Evolutionary conservation across 2,113 vertebrate species (phyloP), one percentile per base, ranked within the genome.

Genomic region (Collichthys lucidus): DNA sequence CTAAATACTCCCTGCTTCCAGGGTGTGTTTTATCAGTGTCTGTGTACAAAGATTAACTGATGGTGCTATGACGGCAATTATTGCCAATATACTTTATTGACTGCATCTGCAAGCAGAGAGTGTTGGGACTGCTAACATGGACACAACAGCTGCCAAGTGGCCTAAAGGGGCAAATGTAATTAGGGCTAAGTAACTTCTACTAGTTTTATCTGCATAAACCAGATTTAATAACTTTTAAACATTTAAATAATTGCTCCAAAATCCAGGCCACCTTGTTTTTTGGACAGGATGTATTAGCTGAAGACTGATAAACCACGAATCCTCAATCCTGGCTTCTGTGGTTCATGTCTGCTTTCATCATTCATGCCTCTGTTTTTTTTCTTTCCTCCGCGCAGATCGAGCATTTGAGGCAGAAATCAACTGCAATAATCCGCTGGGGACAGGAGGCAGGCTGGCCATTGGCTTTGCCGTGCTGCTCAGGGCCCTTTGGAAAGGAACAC

Each of bases 401-500:
- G 98, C 95, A 2, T 99, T 99, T 84, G 97, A 99, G 90, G 94
- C 96, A 0, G 98, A 99, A 93, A 98, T 99, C 77, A 99, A 99
- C 94, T 99, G 95, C 89, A 98, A 94, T 80, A 99, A 99, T 89
- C 98, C 98, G 0, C 92, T 99, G 88, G 98, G 98, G 31, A 99
- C 98, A 0, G 98, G 97, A 14, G 98, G 98, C 11, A 95, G 97
- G 5, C 92, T 99, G 29, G 98, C 98, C 75, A 98, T 98, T 0
- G 96, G 98, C 73, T 99, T 99, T 77, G 98, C 98, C 0, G 97
- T 98, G 83, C 90, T 99, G 74, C 96, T 99, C 79, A 94, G 97
- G 74, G 96, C 97, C 0, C 95, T 99, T 11, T 99, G 98, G 98
- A 99, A 99, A 88, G 98, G 98, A 76, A 99, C 98, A 0, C 97